A percentile compares a stretch with the other conserved stretches of the same genome.
Conservation (phyloP, 2,888 invertebrate species). For the Tachina lurida region DNA sequence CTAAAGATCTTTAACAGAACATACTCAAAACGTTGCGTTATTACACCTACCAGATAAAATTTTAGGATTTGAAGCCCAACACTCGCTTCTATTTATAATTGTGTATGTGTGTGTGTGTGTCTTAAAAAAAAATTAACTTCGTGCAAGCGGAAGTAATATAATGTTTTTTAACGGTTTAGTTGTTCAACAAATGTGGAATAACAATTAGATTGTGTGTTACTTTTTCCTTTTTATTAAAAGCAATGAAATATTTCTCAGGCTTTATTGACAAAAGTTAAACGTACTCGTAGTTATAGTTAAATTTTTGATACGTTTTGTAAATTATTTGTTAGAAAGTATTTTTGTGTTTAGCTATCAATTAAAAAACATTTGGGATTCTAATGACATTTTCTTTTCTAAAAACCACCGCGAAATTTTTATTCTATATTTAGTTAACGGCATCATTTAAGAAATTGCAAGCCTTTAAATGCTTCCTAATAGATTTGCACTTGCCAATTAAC, state of each 20-base stretch:
- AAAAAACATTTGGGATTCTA: no score
- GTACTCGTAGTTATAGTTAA: conserved; percentile 10
- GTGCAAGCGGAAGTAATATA: conserved; percentile 64
- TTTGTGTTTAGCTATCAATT: no score
- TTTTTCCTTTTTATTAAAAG: background rate
- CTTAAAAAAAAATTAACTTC: conserved; percentile 31
- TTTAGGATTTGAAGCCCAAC: conserved; percentile 8
- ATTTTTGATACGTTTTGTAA: conserved; percentile 25
- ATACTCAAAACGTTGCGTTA: conserved; percentile 19
- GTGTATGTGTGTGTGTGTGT: conserved; percentile 15
- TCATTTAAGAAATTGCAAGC: no score
- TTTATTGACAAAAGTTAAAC: conserved; percentile 6
- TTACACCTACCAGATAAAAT: conserved; percentile 44
- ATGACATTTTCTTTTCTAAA: no score
- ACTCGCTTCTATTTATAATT: no score
- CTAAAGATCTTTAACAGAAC: conserved; percentile 37
- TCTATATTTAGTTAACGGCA: no score
- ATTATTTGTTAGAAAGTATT: background rate
- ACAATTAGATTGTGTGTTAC: conserved; percentile 36
- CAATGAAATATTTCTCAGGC: conserved; percentile 15
- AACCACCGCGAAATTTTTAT: no score
- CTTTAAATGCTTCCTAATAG: no score
- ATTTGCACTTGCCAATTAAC: no score
- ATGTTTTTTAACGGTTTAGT: conserved; percentile 66
- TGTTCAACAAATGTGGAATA: conserved; percentile 54